These are phyloP conservation scores for Drosophila mojavensis DNA, from an alignment of 1,140 invertebrate genomes.

Conservation along the genomic window DNA sequence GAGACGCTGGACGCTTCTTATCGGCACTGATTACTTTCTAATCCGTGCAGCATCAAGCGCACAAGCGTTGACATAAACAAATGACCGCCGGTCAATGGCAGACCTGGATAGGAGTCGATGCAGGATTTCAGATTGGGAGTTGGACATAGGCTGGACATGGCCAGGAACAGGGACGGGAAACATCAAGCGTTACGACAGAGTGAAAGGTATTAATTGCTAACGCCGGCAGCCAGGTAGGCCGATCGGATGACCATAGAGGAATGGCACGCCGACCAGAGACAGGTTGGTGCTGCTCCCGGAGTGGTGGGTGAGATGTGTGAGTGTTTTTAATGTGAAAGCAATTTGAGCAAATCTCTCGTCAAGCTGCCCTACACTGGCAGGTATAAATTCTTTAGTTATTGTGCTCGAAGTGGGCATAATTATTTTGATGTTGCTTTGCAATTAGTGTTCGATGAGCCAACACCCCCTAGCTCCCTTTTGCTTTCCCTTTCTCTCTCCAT, in stretches of 20 bases:
- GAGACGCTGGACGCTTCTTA: conserved; percentile 74
- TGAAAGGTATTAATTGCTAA: conserved; percentile 80
- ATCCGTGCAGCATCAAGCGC: conserved; percentile 74
- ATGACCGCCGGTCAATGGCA: conserved; percentile 62
- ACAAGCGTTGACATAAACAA: conserved; percentile 79
- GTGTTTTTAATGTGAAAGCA: conserved; percentile 83
- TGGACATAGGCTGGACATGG: conserved; percentile 52
- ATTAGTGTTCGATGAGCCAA: conserved; percentile 75
- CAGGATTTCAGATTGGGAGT: conserved; percentile 3
- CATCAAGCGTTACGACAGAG: conserved; percentile 66
- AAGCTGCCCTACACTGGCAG: conserved; percentile 54
- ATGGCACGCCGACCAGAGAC: conserved; percentile 18
- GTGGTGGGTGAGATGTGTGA: conserved; percentile 40
- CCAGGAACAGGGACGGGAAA: conserved; percentile 27
- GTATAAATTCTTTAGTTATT: conserved; percentile 73
- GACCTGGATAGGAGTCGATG: conserved; percentile 19
- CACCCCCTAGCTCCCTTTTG: conserved; percentile 18
- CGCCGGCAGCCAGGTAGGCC: conserved; percentile 63
- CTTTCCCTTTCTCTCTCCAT: not conserved
- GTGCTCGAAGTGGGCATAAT: conserved; percentile 77
- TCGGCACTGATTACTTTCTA: conserved; percentile 82
- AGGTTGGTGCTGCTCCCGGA: conserved; percentile 7
- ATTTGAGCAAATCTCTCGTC: conserved; percentile 76
- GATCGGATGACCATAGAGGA: conserved; percentile 1
- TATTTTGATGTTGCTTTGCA: conserved; percentile 80